phyloP scores from a whole-genome alignment of 2,797 vertebrate species.

The Bradypodion ventrale region DNA sequence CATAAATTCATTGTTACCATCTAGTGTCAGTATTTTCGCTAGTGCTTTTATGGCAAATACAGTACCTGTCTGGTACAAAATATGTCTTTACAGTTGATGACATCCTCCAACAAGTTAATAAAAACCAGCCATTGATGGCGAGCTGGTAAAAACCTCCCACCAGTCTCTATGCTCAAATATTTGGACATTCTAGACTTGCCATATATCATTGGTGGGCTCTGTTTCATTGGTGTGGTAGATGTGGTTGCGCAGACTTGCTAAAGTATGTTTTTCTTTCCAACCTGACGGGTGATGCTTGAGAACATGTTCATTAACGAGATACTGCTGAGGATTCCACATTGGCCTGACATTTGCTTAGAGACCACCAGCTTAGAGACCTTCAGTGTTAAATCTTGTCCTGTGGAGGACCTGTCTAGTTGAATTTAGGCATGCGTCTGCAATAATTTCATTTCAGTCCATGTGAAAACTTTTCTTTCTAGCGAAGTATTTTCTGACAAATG shows the following conservation, averaged over 20 bases:
- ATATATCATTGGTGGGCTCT: not conserved
- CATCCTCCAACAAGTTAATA: not conserved
- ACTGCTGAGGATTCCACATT: not conserved
- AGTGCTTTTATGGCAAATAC: not conserved
- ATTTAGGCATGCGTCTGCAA: not conserved
- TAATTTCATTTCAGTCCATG: not conserved
- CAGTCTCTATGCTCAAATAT: not conserved
- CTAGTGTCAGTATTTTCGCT: not conserved
- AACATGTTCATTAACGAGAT: not conserved
- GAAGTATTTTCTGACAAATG: not conserved
- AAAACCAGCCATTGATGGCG: not conserved
- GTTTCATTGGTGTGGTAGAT: not conserved
- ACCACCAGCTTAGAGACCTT: not conserved
- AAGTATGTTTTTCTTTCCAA: not conserved
- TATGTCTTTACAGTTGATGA: not conserved
- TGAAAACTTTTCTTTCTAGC: not conserved
- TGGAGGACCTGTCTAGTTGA: not conserved
- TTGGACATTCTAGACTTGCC: not conserved
- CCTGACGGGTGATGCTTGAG: not conserved
- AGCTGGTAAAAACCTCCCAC: not conserved
- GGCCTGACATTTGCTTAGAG: not conserved
- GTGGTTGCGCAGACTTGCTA: no score
- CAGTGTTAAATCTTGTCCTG: not conserved
- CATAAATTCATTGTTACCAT: constrained; percentile 20
- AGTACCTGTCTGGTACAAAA: not conserved